phyloP scores from a whole-genome alignment of 2,888 invertebrate species.

The Beris morrisii region DNA sequence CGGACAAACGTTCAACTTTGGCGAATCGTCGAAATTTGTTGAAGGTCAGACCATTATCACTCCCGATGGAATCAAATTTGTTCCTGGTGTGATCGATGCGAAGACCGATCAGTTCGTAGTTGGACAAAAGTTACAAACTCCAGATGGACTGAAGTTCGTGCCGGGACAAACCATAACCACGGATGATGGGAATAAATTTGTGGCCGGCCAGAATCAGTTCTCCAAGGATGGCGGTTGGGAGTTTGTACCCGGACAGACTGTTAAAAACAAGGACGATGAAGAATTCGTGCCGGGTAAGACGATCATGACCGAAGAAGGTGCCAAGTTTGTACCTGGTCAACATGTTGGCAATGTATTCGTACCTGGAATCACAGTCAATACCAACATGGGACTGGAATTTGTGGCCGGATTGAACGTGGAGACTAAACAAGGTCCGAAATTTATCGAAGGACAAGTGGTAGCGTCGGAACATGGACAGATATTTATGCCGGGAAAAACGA shows the following conservation, averaged over 20 bases:
- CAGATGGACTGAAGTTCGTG: conserved; percentile 60
- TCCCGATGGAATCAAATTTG: conserved; percentile 64
- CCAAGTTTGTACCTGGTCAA: conserved; percentile 68
- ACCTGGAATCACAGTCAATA: conserved; percentile 62
- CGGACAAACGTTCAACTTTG: conserved; percentile 65
- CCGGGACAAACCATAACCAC: conserved; percentile 66
- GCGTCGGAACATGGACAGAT: conserved; percentile 63
- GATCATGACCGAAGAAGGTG: conserved; percentile 63
- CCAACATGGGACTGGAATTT: conserved; percentile 58
- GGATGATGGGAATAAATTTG: conserved; percentile 64
- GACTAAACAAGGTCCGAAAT: conserved; percentile 65
- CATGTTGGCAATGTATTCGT: conserved; percentile 62
- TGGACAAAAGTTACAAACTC: conserved; percentile 63
- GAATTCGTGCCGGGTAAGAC: conserved; percentile 68
- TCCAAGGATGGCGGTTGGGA: conserved; percentile 60
- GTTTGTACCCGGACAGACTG: conserved; percentile 67
- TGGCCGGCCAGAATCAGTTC: conserved; percentile 66
- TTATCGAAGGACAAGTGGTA: conserved; percentile 68
- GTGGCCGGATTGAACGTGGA: conserved; percentile 66
- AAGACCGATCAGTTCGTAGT: conserved; percentile 62
- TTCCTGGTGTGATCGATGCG: conserved; percentile 62
- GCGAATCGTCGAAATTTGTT: conserved; percentile 62
- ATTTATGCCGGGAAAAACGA: conserved; percentile 66
- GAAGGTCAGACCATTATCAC: conserved; percentile 66
- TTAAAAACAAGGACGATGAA: conserved; percentile 58